Evolutionary conservation across 2,888 invertebrate species (phyloP), one percentile per base, ranked within the genome.

Genomic region (Schrankia costaestrigalis): DNA sequence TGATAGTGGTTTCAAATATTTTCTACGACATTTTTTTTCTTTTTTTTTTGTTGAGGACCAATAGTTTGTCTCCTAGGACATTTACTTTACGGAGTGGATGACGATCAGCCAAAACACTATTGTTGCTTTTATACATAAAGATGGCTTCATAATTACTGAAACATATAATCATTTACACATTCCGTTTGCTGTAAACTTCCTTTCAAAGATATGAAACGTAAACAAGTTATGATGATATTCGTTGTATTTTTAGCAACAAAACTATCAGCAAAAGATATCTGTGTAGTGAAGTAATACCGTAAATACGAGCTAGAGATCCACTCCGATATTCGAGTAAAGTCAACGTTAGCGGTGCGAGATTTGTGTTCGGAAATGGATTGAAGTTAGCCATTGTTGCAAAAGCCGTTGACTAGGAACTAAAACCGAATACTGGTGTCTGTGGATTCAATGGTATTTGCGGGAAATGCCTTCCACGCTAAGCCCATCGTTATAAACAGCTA

Each of bases 321-420:
- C 52, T 61, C 64, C 62, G 66, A 71, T 74, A 71, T 72, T 68
- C 63, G 57, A 65, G 62, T 51, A 60, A 70, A 75, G 69, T 72
- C 69, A 69, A 70, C 68, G 66, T 59, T 58, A 63, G 48, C 63
- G 57, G 48, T 52, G 55, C 58, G 73, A 71, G 77, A 77, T 81
- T 76, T 77, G 79, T 75, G 74, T 70, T 71, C 68, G 64, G 69
- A 71, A 78, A 75, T 76, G 77, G 75, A 80, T 79, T 73, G 76
- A 71, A 78, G 71, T 67, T 62, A 57, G 57, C 67, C 61, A 74
- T 74, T 80, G 78, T 78, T 72, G 66, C 52, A 54, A 46, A 52
- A 67, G 63, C 71, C 68, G 64, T 58, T 69, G 72, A 67, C 68
- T 68, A 63, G 63, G 52, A 66, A 63, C 71, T 68, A 64, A 65